These are phyloP conservation scores for Bujurquina vittata DNA, from an alignment of 2,113 vertebrate species.

Conservation along the genomic window DNA sequence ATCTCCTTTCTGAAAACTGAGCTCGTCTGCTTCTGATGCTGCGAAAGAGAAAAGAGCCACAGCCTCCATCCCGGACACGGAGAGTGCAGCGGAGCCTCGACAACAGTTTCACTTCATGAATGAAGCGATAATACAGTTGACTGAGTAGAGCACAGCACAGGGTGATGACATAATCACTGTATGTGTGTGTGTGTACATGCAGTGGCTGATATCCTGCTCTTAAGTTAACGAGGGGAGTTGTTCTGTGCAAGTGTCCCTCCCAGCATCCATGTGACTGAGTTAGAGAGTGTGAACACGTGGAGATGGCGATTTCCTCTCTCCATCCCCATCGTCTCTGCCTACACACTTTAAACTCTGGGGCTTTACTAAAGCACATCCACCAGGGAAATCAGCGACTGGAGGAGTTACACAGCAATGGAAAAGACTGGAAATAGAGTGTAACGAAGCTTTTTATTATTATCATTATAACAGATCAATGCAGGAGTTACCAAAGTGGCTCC, in stretches of 20 bases:
- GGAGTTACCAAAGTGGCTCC: background rate
- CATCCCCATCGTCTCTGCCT: slow-evolving; percentile 20
- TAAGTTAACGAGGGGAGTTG: slow-evolving; percentile 71
- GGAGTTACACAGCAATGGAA: background rate
- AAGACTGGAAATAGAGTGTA: slow-evolving; percentile 4
- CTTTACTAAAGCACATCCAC: slow-evolving; percentile 26
- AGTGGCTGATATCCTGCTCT: slow-evolving; percentile 50
- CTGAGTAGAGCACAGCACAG: slow-evolving; percentile 19
- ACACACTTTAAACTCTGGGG: slow-evolving; percentile 18
- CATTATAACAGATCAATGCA: background rate
- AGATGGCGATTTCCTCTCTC: slow-evolving; percentile 3
- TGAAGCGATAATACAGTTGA: slow-evolving; percentile 27
- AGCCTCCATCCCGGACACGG: slow-evolving; percentile 84
- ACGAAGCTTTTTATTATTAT: background rate
- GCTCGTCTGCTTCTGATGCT: slow-evolving; percentile 85
- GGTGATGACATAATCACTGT: slow-evolving; percentile 52
- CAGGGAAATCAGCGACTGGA: slow-evolving; percentile 36
- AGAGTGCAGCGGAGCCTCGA: background rate
- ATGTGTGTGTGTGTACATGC: background rate
- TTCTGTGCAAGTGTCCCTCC: slow-evolving; percentile 38
- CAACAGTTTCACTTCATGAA: slow-evolving; percentile 45
- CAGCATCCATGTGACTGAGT: slow-evolving; percentile 56
- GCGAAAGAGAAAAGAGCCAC: slow-evolving; percentile 90
- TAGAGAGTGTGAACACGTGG: slow-evolving; percentile 48
- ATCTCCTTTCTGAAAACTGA: slow-evolving; percentile 91